Conservation (phyloP, 2,888 invertebrate genomes). For the Graphium colonna region DNA sequence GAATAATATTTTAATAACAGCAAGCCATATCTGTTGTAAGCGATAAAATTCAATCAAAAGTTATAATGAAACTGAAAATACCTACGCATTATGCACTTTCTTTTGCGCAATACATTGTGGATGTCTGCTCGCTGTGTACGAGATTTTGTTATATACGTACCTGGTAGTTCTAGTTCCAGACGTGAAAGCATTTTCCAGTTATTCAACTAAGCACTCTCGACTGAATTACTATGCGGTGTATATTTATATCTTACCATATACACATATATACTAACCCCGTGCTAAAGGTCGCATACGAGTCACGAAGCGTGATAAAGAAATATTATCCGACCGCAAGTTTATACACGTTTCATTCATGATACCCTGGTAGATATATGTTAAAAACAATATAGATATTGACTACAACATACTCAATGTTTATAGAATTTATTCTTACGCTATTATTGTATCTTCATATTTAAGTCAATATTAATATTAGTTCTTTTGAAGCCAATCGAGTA, state of each 20-base stretch:
- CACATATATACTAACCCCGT: constrained; percentile 3
- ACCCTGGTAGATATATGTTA: not conserved
- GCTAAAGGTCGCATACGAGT: constrained; percentile 23
- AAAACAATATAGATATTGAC: not conserved
- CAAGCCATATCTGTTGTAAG: no score
- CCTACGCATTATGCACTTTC: no score
- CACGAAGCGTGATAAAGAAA: constrained; percentile 14
- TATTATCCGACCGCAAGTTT: constrained; percentile 10
- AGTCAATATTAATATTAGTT: no score
- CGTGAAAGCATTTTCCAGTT: not conserved
- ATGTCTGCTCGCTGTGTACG: not conserved
- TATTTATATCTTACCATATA: not conserved
- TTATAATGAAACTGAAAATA: no score
- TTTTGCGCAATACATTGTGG: no score
- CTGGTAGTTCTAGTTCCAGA: not conserved
- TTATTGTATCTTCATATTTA: no score
- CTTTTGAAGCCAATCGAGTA: no score
- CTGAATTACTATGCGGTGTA: not conserved
- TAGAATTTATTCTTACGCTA: no score
- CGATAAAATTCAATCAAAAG: no score
- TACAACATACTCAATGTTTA: no score
- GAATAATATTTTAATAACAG: no score
- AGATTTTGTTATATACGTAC: not conserved
- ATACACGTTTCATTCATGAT: constrained; percentile 9
- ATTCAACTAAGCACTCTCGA: not conserved